Percentiles rank a stretch among this genome's conserved stretches.
Conservation (phyloP, 2,888 invertebrate genomes). For the Sesia apiformis region DNA sequence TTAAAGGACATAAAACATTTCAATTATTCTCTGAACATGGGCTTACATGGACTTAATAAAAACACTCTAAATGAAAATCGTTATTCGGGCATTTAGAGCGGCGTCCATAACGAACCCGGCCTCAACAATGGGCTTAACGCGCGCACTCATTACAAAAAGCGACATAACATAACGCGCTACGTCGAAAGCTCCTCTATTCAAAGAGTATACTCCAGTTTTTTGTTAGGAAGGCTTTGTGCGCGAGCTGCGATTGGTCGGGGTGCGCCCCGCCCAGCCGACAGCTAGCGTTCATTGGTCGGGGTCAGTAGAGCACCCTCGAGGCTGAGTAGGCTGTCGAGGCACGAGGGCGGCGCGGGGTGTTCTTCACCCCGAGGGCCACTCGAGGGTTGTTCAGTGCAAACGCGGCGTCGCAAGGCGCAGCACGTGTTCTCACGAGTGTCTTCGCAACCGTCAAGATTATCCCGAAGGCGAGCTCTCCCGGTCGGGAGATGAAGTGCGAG, state of each 20-base stretch:
- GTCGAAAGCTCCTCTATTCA: slow-evolving; percentile 72
- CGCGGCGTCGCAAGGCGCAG: slow-evolving; percentile 66
- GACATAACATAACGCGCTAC: slow-evolving; percentile 72
- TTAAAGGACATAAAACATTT: slow-evolving; percentile 15
- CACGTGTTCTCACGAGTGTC: slow-evolving; percentile 60
- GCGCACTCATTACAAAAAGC: slow-evolving; percentile 74
- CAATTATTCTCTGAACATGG: slow-evolving; percentile 14
- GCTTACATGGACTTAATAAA: slow-evolving; percentile 69
- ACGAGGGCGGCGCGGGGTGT: slow-evolving; percentile 70
- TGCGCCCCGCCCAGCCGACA: slow-evolving; percentile 53
- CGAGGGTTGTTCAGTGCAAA: slow-evolving; percentile 72
- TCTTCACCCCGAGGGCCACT: slow-evolving; percentile 73
- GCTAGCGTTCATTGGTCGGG: slow-evolving; percentile 47
- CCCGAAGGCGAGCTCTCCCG: slow-evolving; percentile 68
- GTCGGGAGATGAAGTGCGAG: slow-evolving; percentile 70
- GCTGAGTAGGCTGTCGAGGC: slow-evolving; percentile 72
- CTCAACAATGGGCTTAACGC: slow-evolving; percentile 74
- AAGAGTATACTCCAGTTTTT: slow-evolving; percentile 72
- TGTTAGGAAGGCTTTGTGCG: slow-evolving; percentile 53
- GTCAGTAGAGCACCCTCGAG: slow-evolving; percentile 65
- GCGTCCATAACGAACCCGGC: slow-evolving; percentile 69
- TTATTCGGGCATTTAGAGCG: slow-evolving; percentile 67
- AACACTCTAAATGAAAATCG: slow-evolving; percentile 73
- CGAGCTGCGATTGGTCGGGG: slow-evolving; percentile 42
- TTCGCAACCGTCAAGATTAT: slow-evolving; percentile 56